Percentiles rank a stretch among this genome's conserved stretches.
Evolutionary conservation across 2,113 vertebrate species (phyloP).

Genomic region (Eurystomus gularis): DNA sequence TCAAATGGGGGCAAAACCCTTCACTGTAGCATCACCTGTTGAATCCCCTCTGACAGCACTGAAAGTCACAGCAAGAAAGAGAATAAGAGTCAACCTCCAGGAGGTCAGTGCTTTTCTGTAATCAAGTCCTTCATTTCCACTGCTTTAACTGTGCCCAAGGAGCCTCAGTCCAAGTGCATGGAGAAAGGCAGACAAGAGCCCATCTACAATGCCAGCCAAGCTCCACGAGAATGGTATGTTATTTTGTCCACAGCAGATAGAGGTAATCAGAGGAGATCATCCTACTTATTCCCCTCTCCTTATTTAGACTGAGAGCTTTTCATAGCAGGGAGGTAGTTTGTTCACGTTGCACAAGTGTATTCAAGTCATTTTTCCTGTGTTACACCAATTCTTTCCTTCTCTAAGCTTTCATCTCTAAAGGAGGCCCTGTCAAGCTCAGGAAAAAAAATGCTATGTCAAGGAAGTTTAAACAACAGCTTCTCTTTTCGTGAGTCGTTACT

Average conservation of each 20-base stretch:
- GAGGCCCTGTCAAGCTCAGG: background rate
- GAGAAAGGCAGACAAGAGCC: background rate
- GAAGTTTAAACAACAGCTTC: background rate
- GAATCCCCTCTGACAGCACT: background rate
- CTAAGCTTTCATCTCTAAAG: background rate
- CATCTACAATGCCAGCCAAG: background rate
- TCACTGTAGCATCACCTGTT: no score
- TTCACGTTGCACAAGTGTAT: background rate
- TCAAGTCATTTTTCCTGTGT: background rate
- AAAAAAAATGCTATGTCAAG: background rate
- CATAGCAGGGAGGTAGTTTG: background rate
- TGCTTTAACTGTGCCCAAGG: background rate
- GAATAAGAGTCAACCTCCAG: background rate
- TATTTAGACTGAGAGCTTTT: background rate
- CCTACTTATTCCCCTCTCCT: background rate
- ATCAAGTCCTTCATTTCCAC: background rate
- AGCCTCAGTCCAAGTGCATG: background rate
- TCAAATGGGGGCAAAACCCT: no score
- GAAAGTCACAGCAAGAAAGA: background rate
- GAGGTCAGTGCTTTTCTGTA: background rate
- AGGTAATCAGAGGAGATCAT: background rate
- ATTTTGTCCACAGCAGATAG: background rate
- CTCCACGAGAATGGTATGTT: background rate
- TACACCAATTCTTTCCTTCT: background rate
- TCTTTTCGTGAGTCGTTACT: background rate